Conservation (phyloP, 2,113 vertebrate genomes). For the Brachionichthys hirsutus region DNA sequence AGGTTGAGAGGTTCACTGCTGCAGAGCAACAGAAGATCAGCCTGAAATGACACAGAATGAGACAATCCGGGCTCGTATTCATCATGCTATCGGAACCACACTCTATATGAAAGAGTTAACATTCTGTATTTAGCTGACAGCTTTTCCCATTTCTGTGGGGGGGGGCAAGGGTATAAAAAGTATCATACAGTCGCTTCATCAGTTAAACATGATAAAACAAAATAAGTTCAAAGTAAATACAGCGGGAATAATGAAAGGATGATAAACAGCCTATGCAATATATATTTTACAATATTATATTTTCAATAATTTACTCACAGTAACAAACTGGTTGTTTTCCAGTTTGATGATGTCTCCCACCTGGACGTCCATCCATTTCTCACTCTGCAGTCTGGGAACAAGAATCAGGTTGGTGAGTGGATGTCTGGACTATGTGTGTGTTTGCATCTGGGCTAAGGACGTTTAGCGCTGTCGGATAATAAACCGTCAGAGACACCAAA, state of each 20-base stretch:
- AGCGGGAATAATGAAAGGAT: neutral
- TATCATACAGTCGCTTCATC: no score
- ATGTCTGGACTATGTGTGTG: neutral
- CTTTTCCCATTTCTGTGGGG: no score
- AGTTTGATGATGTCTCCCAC: constrained; percentile 96
- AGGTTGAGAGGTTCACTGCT: constrained; percentile 94
- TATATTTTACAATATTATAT: neutral
- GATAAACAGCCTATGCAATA: neutral
- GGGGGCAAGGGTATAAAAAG: no score
- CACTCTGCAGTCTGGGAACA: constrained; percentile 81
- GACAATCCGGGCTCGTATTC: no score
- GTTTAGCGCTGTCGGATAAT: constrained; percentile 1
- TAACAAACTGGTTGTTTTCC: constrained; percentile 92
- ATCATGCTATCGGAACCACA: no score
- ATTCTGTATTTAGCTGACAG: no score
- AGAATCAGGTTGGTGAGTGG: constrained; percentile 6
- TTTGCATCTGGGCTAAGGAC: neutral
- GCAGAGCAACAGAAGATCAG: constrained; percentile 89
- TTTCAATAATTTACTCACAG: constrained; percentile 76
- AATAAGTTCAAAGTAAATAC: no score
- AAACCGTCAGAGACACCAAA: constrained; percentile 1
- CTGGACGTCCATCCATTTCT: constrained; percentile 95
- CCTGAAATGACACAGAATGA: constrained; percentile 72
- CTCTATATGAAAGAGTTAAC: no score
- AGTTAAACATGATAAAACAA: no score